Conservation (phyloP, 2,113 vertebrate species). For the Hystrix cristata region DNA sequence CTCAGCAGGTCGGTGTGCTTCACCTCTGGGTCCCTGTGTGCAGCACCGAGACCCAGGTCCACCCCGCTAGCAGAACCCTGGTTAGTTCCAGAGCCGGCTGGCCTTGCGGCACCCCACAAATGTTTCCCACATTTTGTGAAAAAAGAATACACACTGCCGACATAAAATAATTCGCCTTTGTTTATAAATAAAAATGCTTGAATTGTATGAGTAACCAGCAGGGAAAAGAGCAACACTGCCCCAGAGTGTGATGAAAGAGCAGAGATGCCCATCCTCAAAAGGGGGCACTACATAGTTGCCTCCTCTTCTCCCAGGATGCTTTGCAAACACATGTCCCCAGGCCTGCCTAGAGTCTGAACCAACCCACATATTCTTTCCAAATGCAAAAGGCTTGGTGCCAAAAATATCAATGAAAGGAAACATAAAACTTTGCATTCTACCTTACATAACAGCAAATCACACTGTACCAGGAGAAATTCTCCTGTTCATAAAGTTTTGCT, state of each 20-base stretch:
- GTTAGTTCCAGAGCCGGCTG: not conserved
- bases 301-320: too few relatives aligned
- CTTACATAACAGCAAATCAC: not conserved
- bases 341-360: too few relatives aligned
- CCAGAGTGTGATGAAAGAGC: not conserved
- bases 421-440: not conserved
- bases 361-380: not conserved
- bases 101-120: not conserved
- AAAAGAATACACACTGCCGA: not conserved
- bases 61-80: too few relatives aligned
- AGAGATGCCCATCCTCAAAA: not conserved
- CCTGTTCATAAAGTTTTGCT: not conserved
- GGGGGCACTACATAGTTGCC: not conserved
- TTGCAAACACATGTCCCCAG: not conserved
- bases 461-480: not conserved
- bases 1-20: not conserved
- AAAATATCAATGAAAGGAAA: not conserved
- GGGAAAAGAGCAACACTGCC: not conserved
- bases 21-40: not conserved
- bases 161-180: not conserved
- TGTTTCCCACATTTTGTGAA: not conserved
- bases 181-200: not conserved
- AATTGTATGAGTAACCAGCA: not conserved
- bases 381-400: not conserved
- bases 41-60: accelerated